Evolutionary conservation across 1,140 invertebrate species (phyloP), one percentile per base, ranked within the genome.

Genomic region (Delia radicum): DNA sequence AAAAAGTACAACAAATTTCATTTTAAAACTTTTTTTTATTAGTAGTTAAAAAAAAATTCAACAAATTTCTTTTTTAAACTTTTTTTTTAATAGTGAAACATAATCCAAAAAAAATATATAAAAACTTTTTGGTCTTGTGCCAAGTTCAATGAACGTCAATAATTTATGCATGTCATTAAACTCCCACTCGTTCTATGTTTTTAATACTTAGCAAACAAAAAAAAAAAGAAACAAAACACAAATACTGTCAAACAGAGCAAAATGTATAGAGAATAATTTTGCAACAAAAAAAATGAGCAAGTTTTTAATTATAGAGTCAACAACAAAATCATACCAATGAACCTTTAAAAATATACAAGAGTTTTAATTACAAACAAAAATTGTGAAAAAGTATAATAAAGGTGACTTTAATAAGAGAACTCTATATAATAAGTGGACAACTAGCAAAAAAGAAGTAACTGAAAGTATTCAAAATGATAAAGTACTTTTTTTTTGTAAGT

Each of bases 131-230:
- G 48, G 46, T 55, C 48, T n/a, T 55, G 48, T 55, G 48, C 48
- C 48, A 55, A 55, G 48, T 55, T 55, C 48, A 55, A 55, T 55
- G 48, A 55, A 55, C 48, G 48, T 55, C 48, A 55, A 55, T 55
- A 55, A 55, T 55, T 55, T 21, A 18, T 55, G 48, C 48, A 55
- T 55, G 48, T 55, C 48, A 55, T 55, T 55, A 55, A 55, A 55
- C 48, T 55, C 48, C 21, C 48, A 21, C 48, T 55, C 18, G 18
- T 55, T 24, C 24, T 55, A 21, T 8, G 6, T 2, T 55, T 21
- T 55, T 55, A 2, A 2, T 48, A 1, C 18, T 2, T 55, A 21
- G n/a, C 7, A 7, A 55, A 55, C 18, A 55, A 21, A 21, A 21
- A 7, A 55, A 55, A 55, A 55, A 21, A 21, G 8, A 37, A 37